Conservation (phyloP, 2,113 vertebrate species). For the Phyllostomus hastatus region DNA sequence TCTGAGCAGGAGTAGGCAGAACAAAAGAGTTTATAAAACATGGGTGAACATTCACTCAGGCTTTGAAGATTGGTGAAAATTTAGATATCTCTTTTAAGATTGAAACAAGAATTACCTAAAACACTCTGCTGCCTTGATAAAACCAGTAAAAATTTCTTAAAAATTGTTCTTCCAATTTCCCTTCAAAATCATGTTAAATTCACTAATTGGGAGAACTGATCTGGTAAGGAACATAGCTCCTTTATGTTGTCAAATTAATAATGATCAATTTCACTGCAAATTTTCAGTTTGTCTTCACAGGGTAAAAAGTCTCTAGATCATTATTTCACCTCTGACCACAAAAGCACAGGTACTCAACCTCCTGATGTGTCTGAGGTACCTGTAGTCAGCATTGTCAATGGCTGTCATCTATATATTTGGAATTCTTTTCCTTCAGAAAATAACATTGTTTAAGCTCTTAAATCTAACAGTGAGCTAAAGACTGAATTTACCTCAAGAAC, state of each 20-base stretch:
- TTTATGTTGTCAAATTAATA: background rate
- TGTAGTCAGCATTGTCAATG: background rate
- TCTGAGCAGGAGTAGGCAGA: background rate
- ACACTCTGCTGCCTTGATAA: background rate
- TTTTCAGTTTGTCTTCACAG: background rate
- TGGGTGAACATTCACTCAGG: fast-evolving
- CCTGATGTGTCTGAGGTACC: background rate
- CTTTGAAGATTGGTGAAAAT: background rate
- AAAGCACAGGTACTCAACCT: background rate
- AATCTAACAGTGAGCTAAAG: background rate
- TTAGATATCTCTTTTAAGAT: conserved; percentile 1
- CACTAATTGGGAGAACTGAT: conserved; percentile 38
- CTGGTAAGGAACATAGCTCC: background rate
- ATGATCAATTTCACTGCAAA: background rate
- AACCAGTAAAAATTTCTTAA: background rate
- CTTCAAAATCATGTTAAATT: conserved; percentile 32
- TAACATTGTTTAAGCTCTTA: background rate
- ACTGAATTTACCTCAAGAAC: background rate
- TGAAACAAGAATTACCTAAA: background rate
- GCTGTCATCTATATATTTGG: background rate
- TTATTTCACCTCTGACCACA: conserved; percentile 19
- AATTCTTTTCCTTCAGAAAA: background rate
- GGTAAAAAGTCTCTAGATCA: conserved; percentile 15
- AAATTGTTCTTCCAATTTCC: background rate
- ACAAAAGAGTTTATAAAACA: background rate